These are phyloP conservation scores for Drosophila pruinosa DNA, from an alignment of 1,140 invertebrate species.

Conservation along the genomic window DNA sequence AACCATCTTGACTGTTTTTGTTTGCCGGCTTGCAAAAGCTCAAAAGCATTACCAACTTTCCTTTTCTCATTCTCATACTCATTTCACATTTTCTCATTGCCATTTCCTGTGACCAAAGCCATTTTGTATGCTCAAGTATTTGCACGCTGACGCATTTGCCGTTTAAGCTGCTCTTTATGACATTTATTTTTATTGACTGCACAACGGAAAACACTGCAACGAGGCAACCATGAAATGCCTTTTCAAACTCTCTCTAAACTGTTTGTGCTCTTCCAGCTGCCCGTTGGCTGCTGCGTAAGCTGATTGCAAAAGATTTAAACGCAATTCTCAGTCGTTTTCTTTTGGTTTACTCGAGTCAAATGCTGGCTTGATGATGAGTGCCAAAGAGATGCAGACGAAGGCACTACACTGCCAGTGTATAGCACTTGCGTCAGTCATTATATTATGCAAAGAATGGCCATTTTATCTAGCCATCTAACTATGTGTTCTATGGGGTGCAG, in stretches of 20 bases:
- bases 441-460: slow-evolving; percentile 19
- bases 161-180: slow-evolving; percentile 74
- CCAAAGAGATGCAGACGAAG: background rate
- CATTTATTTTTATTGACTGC: slow-evolving; percentile 80
- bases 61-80: background rate
- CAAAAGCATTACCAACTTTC: background rate
- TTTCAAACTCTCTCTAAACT: slow-evolving; percentile 32
- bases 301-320: slow-evolving; percentile 61
- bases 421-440: slow-evolving; percentile 11
- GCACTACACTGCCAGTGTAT: background rate
- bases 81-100: background rate
- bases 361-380: background rate
- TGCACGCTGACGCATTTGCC: slow-evolving; percentile 57
- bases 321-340: slow-evolving; percentile 9
- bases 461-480: slow-evolving; percentile 2
- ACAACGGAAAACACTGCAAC: slow-evolving; percentile 23
- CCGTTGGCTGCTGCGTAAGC: slow-evolving; percentile 44
- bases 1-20: background rate
- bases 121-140: slow-evolving; percentile 44
- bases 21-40: slow-evolving; percentile 10
- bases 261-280: slow-evolving; percentile 17
- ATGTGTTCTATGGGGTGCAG: background rate
- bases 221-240: slow-evolving; percentile 32
- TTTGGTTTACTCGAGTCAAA: slow-evolving; percentile 21
- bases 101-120: background rate